phyloP scores from a whole-genome alignment of 2,797 vertebrate genomes.

The Pseudotriccus pelzelni region DNA sequence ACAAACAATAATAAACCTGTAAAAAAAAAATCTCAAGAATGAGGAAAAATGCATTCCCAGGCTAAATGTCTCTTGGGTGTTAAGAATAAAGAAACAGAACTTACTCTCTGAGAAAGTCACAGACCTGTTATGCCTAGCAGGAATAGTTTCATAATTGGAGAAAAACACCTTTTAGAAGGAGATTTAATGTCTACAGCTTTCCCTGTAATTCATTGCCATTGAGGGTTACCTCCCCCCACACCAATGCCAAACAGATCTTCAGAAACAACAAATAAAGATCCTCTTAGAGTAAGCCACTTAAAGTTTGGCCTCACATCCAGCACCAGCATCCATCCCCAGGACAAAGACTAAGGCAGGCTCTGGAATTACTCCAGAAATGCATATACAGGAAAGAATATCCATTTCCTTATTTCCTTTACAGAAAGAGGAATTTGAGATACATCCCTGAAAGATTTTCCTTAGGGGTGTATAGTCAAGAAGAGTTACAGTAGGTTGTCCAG shows the following conservation, averaged over 20 bases:
- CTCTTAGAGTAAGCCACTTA: not conserved
- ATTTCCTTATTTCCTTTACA: not conserved
- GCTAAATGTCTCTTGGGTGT: not conserved
- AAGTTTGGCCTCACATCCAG: not conserved
- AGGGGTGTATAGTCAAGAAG: not conserved
- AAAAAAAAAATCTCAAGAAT: not conserved
- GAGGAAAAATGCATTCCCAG: not conserved
- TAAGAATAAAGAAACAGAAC: not conserved
- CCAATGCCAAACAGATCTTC: not conserved
- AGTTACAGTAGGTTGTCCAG: not conserved
- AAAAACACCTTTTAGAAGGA: not conserved
- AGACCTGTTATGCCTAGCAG: not conserved
- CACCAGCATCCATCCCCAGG: not conserved
- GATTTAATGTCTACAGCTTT: not conserved
- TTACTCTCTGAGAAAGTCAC: not conserved
- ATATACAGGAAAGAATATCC: not conserved
- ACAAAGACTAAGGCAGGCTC: not conserved
- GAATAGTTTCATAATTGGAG: not conserved
- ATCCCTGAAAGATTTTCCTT: not conserved
- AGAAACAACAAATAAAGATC: not conserved
- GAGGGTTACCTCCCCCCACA: rapidly evolving
- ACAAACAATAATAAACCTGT: not conserved
- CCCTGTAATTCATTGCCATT: not conserved
- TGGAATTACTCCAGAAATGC: not conserved
- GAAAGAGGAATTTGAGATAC: not conserved